These are phyloP conservation scores for Anthopleura xanthogrammica DNA, from an alignment of 92 coral and sea anemone species.

Conservation along the genomic window DNA sequence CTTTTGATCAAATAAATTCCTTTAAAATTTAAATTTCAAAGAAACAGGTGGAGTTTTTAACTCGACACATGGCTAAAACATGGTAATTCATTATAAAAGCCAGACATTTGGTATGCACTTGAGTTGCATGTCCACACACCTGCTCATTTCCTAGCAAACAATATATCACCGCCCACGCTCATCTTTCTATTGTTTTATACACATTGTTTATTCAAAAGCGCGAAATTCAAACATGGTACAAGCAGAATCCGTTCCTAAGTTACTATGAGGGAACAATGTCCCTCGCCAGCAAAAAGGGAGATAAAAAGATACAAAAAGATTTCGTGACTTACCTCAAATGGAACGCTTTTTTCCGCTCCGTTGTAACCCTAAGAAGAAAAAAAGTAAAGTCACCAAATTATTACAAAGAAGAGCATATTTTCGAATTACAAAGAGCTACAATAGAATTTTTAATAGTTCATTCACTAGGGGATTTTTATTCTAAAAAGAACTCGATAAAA, in stretches of 20 bases:
- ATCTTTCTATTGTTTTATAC: background rate
- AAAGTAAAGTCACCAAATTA: background rate
- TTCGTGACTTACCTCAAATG: conserved; percentile 19
- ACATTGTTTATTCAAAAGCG: conserved; percentile 15
- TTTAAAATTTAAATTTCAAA: conserved; percentile 40
- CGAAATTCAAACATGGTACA: conserved; percentile 19
- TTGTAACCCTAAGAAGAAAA: background rate
- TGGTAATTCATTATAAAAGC: background rate
- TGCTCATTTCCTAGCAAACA: background rate
- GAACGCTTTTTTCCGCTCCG: conserved; percentile 13
- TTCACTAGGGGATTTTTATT: no score
- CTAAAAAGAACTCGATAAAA: no score
- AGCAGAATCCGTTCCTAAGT: background rate
- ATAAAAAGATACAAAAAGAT: background rate
- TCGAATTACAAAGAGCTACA: background rate
- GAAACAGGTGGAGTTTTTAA: conserved; percentile 13
- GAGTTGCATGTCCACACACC: background rate
- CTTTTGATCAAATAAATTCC: background rate
- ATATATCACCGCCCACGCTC: background rate
- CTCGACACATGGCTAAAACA: conserved; percentile 7
- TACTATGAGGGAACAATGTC: background rate
- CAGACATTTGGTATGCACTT: conserved; percentile 6
- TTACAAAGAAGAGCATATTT: background rate
- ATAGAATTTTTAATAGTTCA: no score
- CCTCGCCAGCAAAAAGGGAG: background rate